Evolutionary conservation across 2,113 vertebrate genomes (phyloP).

Genomic region (Phoxinus phoxinus): DNA sequence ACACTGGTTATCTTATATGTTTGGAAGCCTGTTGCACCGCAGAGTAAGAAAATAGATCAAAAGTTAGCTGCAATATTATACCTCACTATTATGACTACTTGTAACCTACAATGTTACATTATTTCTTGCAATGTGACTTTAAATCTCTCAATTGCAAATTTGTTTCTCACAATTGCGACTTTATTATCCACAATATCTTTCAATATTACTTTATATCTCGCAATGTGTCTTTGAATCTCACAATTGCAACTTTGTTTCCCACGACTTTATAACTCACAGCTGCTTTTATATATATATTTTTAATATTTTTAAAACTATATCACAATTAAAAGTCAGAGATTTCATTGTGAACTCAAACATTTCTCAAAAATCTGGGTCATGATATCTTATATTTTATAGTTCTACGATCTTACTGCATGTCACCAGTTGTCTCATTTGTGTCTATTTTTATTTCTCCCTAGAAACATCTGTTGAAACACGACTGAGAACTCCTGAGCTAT

Average conservation of each 20-base stretch:
- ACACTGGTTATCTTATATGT: background rate
- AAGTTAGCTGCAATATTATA: background rate
- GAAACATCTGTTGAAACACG: slow-evolving; percentile 1
- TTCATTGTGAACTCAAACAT: background rate
- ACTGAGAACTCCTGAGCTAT: background rate
- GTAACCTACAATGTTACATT: background rate
- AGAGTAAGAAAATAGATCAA: background rate
- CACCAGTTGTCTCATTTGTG: background rate
- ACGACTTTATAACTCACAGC: background rate
- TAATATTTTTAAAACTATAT: no score
- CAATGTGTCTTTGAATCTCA: background rate
- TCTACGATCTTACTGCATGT: background rate
- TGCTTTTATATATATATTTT: no score
- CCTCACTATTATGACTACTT: background rate
- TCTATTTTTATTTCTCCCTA: background rate
- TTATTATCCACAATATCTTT: background rate
- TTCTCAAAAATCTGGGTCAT: background rate
- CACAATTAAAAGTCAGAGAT: background rate
- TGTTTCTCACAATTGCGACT: background rate
- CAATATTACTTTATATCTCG: background rate
- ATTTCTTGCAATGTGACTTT: background rate
- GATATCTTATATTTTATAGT: background rate
- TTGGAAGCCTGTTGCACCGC: background rate
- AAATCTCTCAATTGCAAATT: background rate
- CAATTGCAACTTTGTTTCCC: background rate